Percentiles rank a stretch among this genome's conserved stretches.
These are phyloP conservation scores for Galeruca laticollis DNA, from an alignment of 2,888 invertebrate genomes.

Conservation along the genomic window DNA sequence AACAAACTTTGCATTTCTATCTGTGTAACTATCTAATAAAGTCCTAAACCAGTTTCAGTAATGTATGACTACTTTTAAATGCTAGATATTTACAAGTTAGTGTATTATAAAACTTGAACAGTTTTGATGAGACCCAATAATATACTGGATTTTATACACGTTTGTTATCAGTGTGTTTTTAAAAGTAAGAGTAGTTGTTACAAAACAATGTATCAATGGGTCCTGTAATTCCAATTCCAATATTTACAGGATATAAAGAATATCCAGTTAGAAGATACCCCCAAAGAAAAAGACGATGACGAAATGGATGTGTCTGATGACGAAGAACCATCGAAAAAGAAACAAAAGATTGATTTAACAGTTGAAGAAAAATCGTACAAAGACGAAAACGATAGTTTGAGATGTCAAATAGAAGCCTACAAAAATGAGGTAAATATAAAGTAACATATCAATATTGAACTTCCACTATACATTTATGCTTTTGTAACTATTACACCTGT, in stretches of 20 bases:
- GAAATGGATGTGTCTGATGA: constrained; percentile 91
- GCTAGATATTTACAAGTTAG: neutral
- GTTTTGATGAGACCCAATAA: neutral
- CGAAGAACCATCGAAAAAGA: constrained; percentile 69
- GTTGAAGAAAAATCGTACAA: constrained; percentile 64
- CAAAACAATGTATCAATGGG: neutral
- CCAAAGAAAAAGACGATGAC: constrained; percentile 78
- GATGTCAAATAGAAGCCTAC: constrained; percentile 92
- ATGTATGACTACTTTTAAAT: no score
- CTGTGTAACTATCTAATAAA: no score
- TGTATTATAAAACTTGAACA: neutral
- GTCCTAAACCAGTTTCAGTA: no score
- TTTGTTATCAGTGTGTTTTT: neutral
- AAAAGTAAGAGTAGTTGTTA: constrained; percentile 8
- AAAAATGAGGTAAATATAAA: constrained; percentile 79
- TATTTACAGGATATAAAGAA: constrained; percentile 76
- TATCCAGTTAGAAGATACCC: constrained; percentile 72
- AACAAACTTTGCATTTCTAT: no score
- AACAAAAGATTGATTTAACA: constrained; percentile 55
- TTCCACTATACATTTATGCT: no score
- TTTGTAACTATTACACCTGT: no score
- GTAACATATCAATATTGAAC: constrained; percentile 5
- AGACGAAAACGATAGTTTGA: constrained; percentile 91
- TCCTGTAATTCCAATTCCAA: neutral
- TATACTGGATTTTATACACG: neutral